These are phyloP conservation scores for Hydrochoerus hydrochaeris DNA, from an alignment of 2,113 vertebrate species.

Conservation along the genomic window DNA sequence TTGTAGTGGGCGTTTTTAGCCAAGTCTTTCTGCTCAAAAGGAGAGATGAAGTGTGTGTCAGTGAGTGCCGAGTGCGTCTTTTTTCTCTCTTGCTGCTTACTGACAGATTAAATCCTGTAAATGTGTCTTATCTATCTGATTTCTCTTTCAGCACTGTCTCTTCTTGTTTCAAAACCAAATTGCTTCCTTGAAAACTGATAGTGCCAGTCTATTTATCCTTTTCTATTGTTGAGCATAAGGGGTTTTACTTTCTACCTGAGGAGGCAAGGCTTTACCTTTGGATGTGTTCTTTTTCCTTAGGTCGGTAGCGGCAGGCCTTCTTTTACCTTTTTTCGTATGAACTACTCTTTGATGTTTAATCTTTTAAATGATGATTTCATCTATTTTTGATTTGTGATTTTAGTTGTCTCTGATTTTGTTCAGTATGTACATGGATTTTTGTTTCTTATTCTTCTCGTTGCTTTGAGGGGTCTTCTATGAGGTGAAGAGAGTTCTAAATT, in stretches of 20 bases:
- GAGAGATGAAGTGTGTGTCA: not conserved
- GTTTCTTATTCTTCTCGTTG: slow-evolving; percentile 7
- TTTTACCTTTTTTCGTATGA: not conserved
- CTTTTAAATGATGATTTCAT: slow-evolving; percentile 4
- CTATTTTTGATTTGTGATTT: slow-evolving; percentile 40
- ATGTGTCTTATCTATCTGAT: slow-evolving; percentile 23
- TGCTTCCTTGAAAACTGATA: slow-evolving; percentile 38
- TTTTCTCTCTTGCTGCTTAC: not conserved
- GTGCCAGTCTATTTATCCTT: not conserved
- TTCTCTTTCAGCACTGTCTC: slow-evolving; percentile 16
- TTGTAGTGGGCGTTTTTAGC: not conserved
- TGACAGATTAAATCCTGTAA: not conserved
- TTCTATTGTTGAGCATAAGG: slow-evolving; percentile 23
- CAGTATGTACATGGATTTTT: not conserved
- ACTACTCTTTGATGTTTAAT: not conserved
- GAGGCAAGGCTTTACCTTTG: not conserved
- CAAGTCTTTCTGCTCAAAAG: not conserved
- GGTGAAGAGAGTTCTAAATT: not conserved
- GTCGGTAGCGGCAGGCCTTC: not conserved
- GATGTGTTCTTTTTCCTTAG: not conserved
- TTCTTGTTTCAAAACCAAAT: slow-evolving; percentile 38
- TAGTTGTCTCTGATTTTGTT: slow-evolving; percentile 38
- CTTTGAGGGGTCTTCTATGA: not conserved
- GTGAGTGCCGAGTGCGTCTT: not conserved
- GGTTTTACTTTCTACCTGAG: not conserved